Percentiles rank a stretch among this genome's conserved stretches.
Evolutionary conservation across 2,888 invertebrate genomes (phyloP).

Genomic region (Autographa pulchrina): DNA sequence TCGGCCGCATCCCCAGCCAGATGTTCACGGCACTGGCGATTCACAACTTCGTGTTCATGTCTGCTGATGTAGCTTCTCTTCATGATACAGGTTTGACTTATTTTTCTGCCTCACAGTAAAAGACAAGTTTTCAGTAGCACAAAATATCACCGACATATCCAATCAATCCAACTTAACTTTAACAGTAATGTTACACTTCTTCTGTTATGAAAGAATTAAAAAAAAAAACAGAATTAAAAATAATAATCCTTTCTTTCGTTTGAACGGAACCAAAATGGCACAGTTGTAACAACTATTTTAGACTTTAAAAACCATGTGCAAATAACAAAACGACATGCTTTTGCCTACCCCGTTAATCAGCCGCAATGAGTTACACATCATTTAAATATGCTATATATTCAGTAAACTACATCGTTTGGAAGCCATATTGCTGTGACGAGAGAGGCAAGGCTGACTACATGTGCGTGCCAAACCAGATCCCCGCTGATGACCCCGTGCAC

Average conservation of each 20-base stretch:
- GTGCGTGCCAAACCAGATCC: conserved; percentile 67
- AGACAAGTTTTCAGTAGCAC: no score
- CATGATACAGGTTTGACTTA: conserved; percentile 70
- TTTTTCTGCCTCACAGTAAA: no score
- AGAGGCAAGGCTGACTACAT: conserved; percentile 66
- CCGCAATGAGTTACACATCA: no score
- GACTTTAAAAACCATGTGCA: background rate
- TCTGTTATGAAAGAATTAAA: no score
- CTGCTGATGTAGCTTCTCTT: conserved; percentile 66
- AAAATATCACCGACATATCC: no score
- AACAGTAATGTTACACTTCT: no score
- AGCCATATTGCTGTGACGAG: conserved; percentile 68
- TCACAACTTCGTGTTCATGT: conserved; percentile 63
- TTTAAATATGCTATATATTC: conserved; percentile 13
- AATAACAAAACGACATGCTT: conserved; percentile 10
- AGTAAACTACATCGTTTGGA: conserved; percentile 72
- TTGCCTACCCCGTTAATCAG: no score
- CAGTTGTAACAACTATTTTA: no score
- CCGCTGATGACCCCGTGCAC: conserved; percentile 72
- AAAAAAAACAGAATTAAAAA: no score
- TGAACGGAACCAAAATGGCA: no score
- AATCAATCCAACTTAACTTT: no score
- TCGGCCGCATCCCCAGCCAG: conserved; percentile 63
- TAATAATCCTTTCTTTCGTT: no score
- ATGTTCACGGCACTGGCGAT: conserved; percentile 65